A percentile compares a stretch with the other conserved stretches of the same genome.
Evolutionary conservation across 2,797 vertebrate genomes (phyloP).

Genomic region (Sebastes hubbsi): DNA sequence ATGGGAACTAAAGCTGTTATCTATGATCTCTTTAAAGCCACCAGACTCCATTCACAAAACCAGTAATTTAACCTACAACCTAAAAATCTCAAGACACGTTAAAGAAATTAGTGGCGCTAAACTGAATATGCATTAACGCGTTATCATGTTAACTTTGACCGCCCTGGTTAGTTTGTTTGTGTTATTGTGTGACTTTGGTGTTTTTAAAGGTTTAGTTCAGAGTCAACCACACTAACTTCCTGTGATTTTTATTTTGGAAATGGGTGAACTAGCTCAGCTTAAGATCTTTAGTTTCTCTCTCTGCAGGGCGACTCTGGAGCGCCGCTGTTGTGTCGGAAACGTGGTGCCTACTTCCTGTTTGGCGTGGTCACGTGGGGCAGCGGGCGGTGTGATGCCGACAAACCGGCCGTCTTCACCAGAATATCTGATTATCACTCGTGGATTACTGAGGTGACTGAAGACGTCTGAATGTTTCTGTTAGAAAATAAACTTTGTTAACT

Average conservation of each 20-base stretch:
- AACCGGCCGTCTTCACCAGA: constrained; percentile 73
- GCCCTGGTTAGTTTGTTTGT: too few species aligned
- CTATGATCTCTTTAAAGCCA: too few species aligned
- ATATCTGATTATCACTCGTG: constrained; percentile 54
- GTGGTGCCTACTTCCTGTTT: constrained; percentile 70
- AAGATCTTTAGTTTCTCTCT: background rate
- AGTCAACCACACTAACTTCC: too few species aligned
- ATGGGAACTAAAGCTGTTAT: too few species aligned
- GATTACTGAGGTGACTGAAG: constrained; percentile 53
- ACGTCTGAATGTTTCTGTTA: background rate
- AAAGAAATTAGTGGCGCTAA: too few species aligned
- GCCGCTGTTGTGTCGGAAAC: constrained; percentile 73
- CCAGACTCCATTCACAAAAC: too few species aligned
- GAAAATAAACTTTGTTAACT: constrained; percentile 8
- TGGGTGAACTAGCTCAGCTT: background rate
- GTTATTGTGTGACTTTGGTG: too few species aligned
- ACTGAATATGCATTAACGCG: too few species aligned
- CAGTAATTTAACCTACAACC: too few species aligned
- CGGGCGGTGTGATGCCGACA: constrained; percentile 50
- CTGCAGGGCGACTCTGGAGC: constrained; percentile 74
- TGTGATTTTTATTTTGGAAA: background rate
- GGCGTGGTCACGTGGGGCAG: constrained; percentile 74
- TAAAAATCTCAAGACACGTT: too few species aligned
- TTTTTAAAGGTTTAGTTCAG: too few species aligned
- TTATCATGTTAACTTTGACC: too few species aligned